Evolutionary conservation across 2,888 invertebrate genomes (phyloP).

Genomic region (Cheilosia pagana): DNA sequence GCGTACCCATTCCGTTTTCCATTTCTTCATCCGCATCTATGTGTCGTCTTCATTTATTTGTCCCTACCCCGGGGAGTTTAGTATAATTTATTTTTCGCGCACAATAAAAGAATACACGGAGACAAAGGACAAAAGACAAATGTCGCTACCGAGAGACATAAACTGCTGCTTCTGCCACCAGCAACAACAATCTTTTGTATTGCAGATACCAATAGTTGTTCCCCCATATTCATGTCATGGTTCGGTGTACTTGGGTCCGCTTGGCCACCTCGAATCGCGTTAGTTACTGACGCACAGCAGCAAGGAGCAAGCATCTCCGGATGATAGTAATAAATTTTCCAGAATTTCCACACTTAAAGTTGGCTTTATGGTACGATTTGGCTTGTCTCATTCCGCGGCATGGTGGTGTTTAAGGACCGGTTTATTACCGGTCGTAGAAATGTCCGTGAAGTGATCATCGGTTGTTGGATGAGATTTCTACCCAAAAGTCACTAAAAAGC

Average conservation of each 20-base stretch:
- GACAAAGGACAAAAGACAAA: slow-evolving; percentile 71
- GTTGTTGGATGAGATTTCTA: slow-evolving; percentile 36
- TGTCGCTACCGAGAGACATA: slow-evolving; percentile 66
- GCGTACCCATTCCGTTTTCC: slow-evolving; percentile 45
- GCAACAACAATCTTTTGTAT: slow-evolving; percentile 42
- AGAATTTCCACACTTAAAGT: slow-evolving; percentile 62
- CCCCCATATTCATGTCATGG: slow-evolving; percentile 18
- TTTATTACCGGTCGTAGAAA: slow-evolving; percentile 49
- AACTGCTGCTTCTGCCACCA: slow-evolving; percentile 21
- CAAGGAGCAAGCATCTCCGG: slow-evolving; percentile 35
- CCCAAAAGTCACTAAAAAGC: slow-evolving; percentile 39
- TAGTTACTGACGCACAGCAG: slow-evolving; percentile 48
- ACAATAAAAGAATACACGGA: slow-evolving; percentile 66
- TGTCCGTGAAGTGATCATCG: slow-evolving; percentile 48
- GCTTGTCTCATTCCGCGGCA: slow-evolving; percentile 43
- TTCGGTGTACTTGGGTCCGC: slow-evolving; percentile 41
- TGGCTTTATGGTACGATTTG: slow-evolving; percentile 53
- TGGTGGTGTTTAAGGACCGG: slow-evolving; percentile 54
- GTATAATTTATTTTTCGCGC: slow-evolving; percentile 73
- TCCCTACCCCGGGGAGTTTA: slow-evolving; percentile 48
- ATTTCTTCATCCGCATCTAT: slow-evolving; percentile 40
- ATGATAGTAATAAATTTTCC: slow-evolving; percentile 58
- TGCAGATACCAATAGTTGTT: slow-evolving; percentile 11
- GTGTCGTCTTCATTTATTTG: slow-evolving; percentile 25
- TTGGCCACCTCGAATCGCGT: slow-evolving; percentile 40